Base-by-base conservation (phyloP, 2,113 vertebrate species). In the Furnarius figulus region DNA sequence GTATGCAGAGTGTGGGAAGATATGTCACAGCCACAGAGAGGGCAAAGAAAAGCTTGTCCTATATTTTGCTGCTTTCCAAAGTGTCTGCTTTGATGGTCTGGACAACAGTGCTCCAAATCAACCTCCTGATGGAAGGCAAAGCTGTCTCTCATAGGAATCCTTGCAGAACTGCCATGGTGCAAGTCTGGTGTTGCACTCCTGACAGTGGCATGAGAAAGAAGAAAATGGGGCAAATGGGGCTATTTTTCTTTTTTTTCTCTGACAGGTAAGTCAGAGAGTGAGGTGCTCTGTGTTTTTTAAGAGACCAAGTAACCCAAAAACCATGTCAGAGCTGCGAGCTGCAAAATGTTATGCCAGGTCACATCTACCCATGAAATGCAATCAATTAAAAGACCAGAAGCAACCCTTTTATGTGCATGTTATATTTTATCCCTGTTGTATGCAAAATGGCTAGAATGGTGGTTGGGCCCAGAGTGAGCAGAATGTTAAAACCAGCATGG, bases 161-260 rank as follows among this genome's bases (percentile, higher is more conserved):
- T 40, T 28, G 15, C 1, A 0, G 30, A n/a, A 53, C 25, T 47
- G 6, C 12, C 8, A 21, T 1, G 1, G 16, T 44, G 15, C 42
- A 72, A 67, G 18, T 16, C 22, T 16, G 15, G 14, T 27, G 10
- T 5, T 68, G 33, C 15, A n/a, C 15, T 56, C 31, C 33, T 8
- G 63, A 6, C 10, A 49, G 15, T 0, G 2, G 9, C 13, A 52
- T 0, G 0, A 59, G 16, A 90, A 42, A 52, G 30, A n/a, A 49
- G 16, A 47, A 80, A 66, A 80, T 56, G 21, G 5, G 35, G 12
- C 39, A 80, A 47, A 56, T 18, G 16, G 6, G 2, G 6, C 0
- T 74, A 17, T n/a, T 86, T 47, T 28, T 50, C 28, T 67, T 3
- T 52, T 85, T 83, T 75, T 16, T 85, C 46, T 79, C 50, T 80